phyloP scores from a whole-genome alignment of 2,113 vertebrate genomes.

The Hippolais icterina region DNA sequence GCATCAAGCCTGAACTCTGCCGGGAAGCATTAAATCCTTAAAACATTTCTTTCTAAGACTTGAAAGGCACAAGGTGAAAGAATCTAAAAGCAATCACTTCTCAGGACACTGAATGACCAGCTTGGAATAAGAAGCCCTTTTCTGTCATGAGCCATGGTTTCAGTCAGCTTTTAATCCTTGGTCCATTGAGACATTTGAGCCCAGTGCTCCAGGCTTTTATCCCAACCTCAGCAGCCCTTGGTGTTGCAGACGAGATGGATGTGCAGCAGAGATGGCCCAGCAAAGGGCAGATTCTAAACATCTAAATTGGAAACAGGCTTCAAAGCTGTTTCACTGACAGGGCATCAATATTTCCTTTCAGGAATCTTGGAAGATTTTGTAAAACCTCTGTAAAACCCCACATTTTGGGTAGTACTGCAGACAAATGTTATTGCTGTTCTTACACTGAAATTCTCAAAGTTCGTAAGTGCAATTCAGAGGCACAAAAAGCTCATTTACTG shows the following conservation, averaged over 20 bases:
- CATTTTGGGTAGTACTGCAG: not conserved
- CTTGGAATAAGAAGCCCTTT: not conserved
- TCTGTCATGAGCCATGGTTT: not conserved
- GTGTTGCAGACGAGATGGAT: accelerated
- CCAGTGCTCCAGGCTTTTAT: not conserved
- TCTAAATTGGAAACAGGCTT: not conserved
- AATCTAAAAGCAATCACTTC: not conserved
- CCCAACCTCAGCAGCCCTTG: not conserved
- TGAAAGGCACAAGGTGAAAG: not conserved
- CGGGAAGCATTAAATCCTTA: not conserved
- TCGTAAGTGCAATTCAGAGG: not conserved
- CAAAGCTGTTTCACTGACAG: not conserved
- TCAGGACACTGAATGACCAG: not conserved
- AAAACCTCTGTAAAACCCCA: not conserved
- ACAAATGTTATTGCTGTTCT: not conserved
- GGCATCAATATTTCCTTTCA: not conserved
- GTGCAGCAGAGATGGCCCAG: not conserved
- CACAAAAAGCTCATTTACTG: not conserved
- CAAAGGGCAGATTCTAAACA: not conserved
- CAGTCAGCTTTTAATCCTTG: not conserved
- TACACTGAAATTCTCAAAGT: not conserved
- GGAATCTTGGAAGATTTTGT: not conserved
- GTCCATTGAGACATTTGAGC: accelerated
- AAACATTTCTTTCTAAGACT: not conserved
- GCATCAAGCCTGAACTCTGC: not conserved